Base-by-base conservation (phyloP, 2,797 vertebrate genomes). In the Gadopsis marmoratus region DNA sequence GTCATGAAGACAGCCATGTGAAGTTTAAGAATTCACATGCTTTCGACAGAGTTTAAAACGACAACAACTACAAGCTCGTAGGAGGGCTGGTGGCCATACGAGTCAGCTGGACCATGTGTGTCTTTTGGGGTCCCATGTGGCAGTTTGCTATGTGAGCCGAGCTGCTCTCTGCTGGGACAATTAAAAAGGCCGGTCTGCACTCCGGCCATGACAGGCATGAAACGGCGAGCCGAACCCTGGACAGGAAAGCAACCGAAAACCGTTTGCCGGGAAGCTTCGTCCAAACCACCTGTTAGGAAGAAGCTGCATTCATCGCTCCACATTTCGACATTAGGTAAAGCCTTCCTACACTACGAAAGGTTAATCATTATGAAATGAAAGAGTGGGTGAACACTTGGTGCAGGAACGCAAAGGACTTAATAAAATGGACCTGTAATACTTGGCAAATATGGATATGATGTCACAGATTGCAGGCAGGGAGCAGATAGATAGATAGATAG, bases 401-500 rank as follows among this genome's bases (percentile, higher is more conserved):
- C 56, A 68, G 37, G 8, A 48, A 56, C 3, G 5, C 26, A 1
- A 14, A 14, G 0, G 21, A 45, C 43, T 45, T 17, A 14, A 45
- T 21, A 21, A 26, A 43, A 23, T 48, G 41, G 47, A 1, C 0
- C 50, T 33, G 29, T 29, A 33, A 21, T 43, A 16, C 35, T 29
- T 35, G 8, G 16, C 6, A 23, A 54, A 59, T 29, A 9, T 7
- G 47, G 50, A 33, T n/a, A 60, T 62, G 17, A 50, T 55, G 33
- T 61, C 71, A 67, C 17, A 78, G 37, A 59, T 39, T 71, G 31
- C 23, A 62, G 39, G 31, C 43, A 35, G 23, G 4, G 8, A 31
- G 4, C 50, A 43, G 43, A 67, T 37, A 17, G 60, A 78, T 78
- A 60, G 65, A 81, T 72, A 31, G 70, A 53, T 73, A 43, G 68